phyloP scores from a whole-genome alignment of 2,797 vertebrate species.

The Sarcoramphus papa region DNA sequence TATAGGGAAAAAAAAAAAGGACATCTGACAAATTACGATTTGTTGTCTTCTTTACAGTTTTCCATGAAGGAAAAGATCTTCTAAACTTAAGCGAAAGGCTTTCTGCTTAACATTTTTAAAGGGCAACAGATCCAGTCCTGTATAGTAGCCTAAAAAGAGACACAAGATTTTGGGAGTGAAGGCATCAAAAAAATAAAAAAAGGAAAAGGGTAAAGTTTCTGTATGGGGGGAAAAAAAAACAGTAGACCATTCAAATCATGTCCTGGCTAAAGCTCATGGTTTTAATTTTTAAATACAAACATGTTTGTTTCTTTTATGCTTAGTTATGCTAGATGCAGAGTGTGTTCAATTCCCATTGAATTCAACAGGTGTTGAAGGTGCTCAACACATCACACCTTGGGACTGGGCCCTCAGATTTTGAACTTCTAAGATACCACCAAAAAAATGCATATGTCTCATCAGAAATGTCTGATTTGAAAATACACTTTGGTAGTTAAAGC shows the following conservation, averaged over 20 bases:
- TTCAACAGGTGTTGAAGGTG: background rate
- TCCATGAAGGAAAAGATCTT: background rate
- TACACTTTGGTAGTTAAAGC: background rate
- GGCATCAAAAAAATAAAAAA: background rate
- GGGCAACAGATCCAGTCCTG: background rate
- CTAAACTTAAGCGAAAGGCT: background rate
- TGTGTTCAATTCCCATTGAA: background rate
- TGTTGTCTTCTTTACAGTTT: background rate
- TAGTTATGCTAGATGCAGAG: background rate
- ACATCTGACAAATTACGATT: background rate
- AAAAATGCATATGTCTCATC: fast-evolving
- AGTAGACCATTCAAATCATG: background rate
- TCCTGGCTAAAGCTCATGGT: background rate
- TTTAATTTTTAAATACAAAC: background rate
- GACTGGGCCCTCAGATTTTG: background rate
- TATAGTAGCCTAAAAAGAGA: background rate
- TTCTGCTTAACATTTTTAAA: background rate
- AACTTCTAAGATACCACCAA: background rate
- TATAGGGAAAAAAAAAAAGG: fast-evolving
- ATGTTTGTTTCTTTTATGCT: background rate
- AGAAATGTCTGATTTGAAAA: background rate
- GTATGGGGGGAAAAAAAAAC: background rate
- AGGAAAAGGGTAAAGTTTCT: background rate
- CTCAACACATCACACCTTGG: background rate
- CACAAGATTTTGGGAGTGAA: background rate